Evolutionary conservation across 2,797 vertebrate species (phyloP).

Genomic region (Microhierax caerulescens): DNA sequence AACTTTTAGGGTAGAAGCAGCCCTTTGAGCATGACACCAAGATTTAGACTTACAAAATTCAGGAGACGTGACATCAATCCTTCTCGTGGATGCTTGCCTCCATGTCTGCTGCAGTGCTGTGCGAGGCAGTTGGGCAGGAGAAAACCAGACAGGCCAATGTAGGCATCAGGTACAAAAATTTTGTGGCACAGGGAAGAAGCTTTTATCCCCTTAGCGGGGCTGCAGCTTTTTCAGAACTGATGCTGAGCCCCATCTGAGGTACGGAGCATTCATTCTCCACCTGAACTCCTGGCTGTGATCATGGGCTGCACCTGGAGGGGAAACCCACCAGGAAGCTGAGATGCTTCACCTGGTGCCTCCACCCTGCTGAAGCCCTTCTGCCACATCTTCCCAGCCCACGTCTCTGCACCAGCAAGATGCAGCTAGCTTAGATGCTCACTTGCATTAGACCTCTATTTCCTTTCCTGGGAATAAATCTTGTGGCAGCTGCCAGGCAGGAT

Average conservation of each 20-base stretch:
- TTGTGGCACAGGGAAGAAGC: background rate
- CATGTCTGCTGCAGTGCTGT: background rate
- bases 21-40: background rate
- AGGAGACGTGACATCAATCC: background rate
- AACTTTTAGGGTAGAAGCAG: background rate
- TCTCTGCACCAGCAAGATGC: background rate
- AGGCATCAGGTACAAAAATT: background rate
- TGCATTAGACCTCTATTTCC: background rate
- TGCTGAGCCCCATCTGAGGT: background rate
- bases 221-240: background rate
- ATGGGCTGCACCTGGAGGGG: background rate
- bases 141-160: rapidly evolving
- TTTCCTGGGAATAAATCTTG: background rate
- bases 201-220: background rate
- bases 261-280: background rate
- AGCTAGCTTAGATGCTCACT: background rate
- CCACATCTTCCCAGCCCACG: background rate
- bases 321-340: rapidly evolving
- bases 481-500: background rate
- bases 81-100: background rate
- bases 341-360: background rate
- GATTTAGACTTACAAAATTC: background rate
- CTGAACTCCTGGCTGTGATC: background rate
- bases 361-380: background rate
- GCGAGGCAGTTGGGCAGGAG: background rate